Conservation (phyloP, 2,113 vertebrate genomes). For the Syrrhaptes paradoxus region DNA sequence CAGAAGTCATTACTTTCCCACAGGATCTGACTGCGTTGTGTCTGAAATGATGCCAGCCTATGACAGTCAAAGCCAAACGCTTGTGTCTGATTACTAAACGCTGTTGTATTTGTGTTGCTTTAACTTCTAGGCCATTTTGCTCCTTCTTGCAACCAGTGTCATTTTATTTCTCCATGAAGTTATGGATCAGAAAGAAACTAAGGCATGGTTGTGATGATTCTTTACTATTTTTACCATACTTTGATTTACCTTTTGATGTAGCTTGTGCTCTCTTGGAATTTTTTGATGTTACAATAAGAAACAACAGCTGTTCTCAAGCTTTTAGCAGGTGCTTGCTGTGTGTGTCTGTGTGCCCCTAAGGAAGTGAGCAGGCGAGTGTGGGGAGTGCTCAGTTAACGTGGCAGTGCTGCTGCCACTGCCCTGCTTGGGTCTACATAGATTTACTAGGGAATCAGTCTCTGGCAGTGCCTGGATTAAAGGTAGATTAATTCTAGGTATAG, state of each 20-base stretch:
- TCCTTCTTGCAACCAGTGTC: neutral
- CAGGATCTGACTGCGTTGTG: neutral
- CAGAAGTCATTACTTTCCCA: neutral
- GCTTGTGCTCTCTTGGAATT: neutral
- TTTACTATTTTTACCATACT: neutral
- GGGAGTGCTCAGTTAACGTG: neutral
- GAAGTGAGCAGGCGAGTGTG: fast-evolving
- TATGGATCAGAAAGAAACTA: neutral
- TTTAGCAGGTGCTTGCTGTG: neutral
- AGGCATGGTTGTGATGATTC: neutral
- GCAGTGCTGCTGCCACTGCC: neutral
- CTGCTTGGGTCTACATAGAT: neutral
- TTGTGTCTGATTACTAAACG: neutral
- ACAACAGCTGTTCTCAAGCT: neutral
- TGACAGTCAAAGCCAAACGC: neutral
- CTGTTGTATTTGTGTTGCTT: neutral
- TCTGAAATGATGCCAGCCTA: neutral
- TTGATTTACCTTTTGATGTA: neutral
- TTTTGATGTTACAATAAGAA: neutral
- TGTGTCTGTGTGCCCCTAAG: fast-evolving
- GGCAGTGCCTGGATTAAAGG: neutral
- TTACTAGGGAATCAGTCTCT: neutral
- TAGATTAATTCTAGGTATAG: neutral
- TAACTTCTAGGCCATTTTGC: neutral
- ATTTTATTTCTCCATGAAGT: neutral